Conservation (phyloP, 1,140 invertebrate species). For the Drosophila persimilis region DNA sequence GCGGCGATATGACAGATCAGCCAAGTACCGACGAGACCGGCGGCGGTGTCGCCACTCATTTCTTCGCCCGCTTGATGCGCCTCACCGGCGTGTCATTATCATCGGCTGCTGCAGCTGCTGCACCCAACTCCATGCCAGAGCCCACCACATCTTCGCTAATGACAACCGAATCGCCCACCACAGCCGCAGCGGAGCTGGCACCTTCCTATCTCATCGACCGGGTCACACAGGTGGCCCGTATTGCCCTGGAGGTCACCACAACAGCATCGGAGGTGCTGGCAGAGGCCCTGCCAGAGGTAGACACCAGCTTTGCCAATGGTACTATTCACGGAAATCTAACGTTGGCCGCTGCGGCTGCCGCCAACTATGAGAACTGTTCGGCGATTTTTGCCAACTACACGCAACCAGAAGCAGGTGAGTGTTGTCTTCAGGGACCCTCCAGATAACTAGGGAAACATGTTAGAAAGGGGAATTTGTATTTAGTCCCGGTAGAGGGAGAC, state of each 20-base stretch:
- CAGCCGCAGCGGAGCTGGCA: slow-evolving; percentile 4
- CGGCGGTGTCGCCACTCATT: slow-evolving; percentile 21
- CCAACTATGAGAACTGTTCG: slow-evolving; percentile 68
- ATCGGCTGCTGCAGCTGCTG: background rate
- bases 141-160: slow-evolving; percentile 23
- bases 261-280: slow-evolving; percentile 15
- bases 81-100: slow-evolving; percentile 17
- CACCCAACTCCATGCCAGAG: slow-evolving; percentile 34
- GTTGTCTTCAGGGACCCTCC: no score
- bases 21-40: slow-evolving; percentile 17
- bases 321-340: slow-evolving; percentile 44
- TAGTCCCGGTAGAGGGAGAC: no score
- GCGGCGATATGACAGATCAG: slow-evolving; percentile 35
- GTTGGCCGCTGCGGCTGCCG: slow-evolving; percentile 50
- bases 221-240: slow-evolving; percentile 36
- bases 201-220: slow-evolving; percentile 34
- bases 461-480: no score
- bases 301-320: slow-evolving; percentile 7
- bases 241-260: slow-evolving; percentile 29
- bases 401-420: slow-evolving; percentile 70
- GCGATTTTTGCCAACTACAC: slow-evolving; percentile 76
- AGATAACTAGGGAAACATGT: no score
- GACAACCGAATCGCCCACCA: slow-evolving; percentile 17
- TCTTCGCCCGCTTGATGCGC: slow-evolving; percentile 22
- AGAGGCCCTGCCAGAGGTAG: slow-evolving; percentile 3